Evolutionary conservation across 2,113 vertebrate species (phyloP), one percentile per base, ranked within the genome.

Genomic region (Callithrix jacchus): DNA sequence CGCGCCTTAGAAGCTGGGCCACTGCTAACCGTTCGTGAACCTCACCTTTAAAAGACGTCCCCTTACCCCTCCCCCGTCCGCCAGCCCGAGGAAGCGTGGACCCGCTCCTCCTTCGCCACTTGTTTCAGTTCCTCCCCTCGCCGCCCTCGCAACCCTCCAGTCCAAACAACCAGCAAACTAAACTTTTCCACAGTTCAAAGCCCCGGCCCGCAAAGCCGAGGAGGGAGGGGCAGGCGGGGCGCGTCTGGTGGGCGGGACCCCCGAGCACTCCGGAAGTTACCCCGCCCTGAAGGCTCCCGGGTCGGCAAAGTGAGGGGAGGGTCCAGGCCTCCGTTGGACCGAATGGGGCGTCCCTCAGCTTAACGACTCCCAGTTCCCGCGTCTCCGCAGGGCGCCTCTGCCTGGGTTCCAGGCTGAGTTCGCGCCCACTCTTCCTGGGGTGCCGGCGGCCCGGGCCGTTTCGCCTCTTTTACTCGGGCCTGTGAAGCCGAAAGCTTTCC

Each of bases 301-400:
- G 6, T 0, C 0, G 5, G 14, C 6, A 0, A 2, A 6, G 25
- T 2, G 35, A 5, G 23, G 0, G 0, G 20, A 10, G 8, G 7
- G 30, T 7, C 9, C 16, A 0, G 4, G 76, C 27, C 20, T 16
- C 2, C 14, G 0, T 0, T 2, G 1, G 21, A 9, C 0, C 0
- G 12, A 1, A 2, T n/a, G 37, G 16, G 64, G 0, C 4, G 3
- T 4, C 5, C 1, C 23, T 30, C 8, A 8, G 37, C 35, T 9
- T 8, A 6, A 8, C 20, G 2, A 1, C 0, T 14, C 2, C 42
- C 12, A 2, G 40, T 58, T 16, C 13, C 4, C 9, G 30, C 30
- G 35, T 18, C 70, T 21, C 42, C 0, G 58, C 10, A 0, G 20
- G 10, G 37, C 1, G 16, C 20, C 3, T 8, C 4, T 0, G 12